These are phyloP conservation scores for Diplodus sargus DNA, from an alignment of 2,797 vertebrate species.

Conservation along the genomic window DNA sequence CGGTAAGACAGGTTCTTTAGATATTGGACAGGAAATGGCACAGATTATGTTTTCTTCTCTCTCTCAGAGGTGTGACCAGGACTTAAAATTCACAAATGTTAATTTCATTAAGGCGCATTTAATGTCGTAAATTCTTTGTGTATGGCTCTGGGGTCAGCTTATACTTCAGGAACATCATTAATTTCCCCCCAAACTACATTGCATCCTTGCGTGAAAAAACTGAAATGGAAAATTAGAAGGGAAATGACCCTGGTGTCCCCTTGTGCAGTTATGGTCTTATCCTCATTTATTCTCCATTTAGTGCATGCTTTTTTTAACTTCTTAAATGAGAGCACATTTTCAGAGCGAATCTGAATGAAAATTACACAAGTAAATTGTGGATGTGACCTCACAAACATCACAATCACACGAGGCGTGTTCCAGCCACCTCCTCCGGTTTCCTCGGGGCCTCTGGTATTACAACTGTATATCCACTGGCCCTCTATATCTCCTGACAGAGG, in stretches of 20 bases:
- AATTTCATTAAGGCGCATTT: conserved; percentile 34
- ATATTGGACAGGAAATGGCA: neutral
- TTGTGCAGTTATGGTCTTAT: neutral
- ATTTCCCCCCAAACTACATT: conserved; percentile 46
- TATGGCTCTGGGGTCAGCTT: conserved; percentile 29
- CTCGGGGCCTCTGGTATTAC: neutral
- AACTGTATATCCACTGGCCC: neutral
- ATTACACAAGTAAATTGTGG: neutral
- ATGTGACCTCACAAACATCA: neutral
- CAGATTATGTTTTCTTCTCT: neutral
- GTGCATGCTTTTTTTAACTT: neutral
- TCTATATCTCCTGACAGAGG: conserved; percentile 11
- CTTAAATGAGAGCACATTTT: conserved; percentile 13
- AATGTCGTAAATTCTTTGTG: conserved; percentile 19
- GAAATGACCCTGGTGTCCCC: conserved; percentile 34
- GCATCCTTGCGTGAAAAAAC: conserved; percentile 50
- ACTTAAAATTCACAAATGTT: conserved; percentile 31
- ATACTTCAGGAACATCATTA: conserved; percentile 14
- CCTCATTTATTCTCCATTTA: conserved; percentile 13
- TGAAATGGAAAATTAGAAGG: conserved; percentile 50
- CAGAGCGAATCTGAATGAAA: neutral
- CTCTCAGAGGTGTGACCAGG: neutral
- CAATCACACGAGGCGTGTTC: neutral
- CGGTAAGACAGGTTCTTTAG: neutral
- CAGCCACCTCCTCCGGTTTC: no score